Conservation (phyloP, 2,113 vertebrate genomes). For the Podocnemis expansa region DNA sequence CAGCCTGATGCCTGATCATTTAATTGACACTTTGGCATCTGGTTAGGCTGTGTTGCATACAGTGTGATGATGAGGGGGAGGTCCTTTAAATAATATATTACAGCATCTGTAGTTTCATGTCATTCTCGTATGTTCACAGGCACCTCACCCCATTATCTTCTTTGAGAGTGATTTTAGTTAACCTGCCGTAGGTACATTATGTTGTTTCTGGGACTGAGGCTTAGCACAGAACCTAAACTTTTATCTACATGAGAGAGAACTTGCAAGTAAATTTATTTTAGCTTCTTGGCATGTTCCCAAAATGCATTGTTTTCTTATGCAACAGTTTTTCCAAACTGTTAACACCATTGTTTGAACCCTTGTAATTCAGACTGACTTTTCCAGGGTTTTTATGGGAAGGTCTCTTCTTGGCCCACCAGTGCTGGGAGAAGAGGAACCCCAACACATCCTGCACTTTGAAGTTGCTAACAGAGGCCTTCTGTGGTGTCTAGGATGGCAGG, state of each 20-base stretch:
- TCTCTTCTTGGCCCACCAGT: background rate
- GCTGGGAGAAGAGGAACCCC: background rate
- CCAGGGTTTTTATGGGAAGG: background rate
- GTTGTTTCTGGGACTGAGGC: background rate
- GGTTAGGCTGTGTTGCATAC: background rate
- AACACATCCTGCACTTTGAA: background rate
- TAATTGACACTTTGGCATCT: conserved; percentile 35
- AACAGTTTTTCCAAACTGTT: no score
- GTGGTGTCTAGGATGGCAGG: background rate
- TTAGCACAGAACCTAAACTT: background rate
- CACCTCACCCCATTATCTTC: background rate
- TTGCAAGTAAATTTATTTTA: background rate
- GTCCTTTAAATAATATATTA: background rate
- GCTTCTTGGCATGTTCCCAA: background rate
- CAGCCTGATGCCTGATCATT: conserved; percentile 5
- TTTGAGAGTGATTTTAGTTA: background rate
- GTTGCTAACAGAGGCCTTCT: background rate
- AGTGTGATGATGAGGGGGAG: background rate
- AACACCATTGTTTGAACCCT: no score
- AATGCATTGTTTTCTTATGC: background rate
- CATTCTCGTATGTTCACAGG: background rate
- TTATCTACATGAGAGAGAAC: fast-evolving
- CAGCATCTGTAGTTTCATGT: background rate
- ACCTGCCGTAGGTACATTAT: background rate
- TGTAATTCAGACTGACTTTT: no score